phyloP scores from a whole-genome alignment of 2,888 invertebrate species.

The Xestia sexstrigata region DNA sequence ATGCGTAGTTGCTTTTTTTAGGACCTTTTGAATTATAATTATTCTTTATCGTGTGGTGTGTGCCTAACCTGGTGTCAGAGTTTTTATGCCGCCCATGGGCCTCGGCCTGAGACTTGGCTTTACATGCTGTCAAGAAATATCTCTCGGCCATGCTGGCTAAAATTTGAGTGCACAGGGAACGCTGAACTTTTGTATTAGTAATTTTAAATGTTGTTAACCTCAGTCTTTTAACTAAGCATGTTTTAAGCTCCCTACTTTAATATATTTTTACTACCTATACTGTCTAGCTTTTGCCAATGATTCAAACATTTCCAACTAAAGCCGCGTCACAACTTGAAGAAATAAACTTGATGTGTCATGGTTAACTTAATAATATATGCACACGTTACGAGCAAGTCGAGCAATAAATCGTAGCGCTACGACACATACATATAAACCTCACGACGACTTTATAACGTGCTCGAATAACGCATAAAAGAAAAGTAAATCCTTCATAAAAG shows the following conservation, averaged over 20 bases:
- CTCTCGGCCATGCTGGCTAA: not conserved
- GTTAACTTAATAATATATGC: slow-evolving; percentile 28
- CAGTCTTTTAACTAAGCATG: not conserved
- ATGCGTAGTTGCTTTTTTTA: not conserved
- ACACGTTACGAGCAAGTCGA: slow-evolving; percentile 26
- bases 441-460: slow-evolving; percentile 20
- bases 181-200: not conserved
- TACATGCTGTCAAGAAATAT: too few species aligned
- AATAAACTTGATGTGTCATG: slow-evolving; percentile 23
- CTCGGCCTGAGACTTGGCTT: too few species aligned
- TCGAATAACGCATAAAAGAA: slow-evolving; percentile 42
- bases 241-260: slow-evolving; percentile 6
- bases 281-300: slow-evolving; percentile 3
- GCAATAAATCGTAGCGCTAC: slow-evolving; percentile 29
- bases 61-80: too few species aligned
- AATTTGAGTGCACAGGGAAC: slow-evolving; percentile 1
- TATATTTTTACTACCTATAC: slow-evolving; percentile 11
- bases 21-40: not conserved
- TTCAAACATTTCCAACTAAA: not conserved
- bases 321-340: slow-evolving; percentile 1
- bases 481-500: slow-evolving; percentile 9
- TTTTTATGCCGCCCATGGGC: too few species aligned
- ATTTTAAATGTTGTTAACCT: slow-evolving; percentile 9
- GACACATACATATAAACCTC: slow-evolving; percentile 39
- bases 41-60: too few species aligned